phyloP scores from a whole-genome alignment of 2,797 vertebrate genomes.

The Nyctibius grandis region DNA sequence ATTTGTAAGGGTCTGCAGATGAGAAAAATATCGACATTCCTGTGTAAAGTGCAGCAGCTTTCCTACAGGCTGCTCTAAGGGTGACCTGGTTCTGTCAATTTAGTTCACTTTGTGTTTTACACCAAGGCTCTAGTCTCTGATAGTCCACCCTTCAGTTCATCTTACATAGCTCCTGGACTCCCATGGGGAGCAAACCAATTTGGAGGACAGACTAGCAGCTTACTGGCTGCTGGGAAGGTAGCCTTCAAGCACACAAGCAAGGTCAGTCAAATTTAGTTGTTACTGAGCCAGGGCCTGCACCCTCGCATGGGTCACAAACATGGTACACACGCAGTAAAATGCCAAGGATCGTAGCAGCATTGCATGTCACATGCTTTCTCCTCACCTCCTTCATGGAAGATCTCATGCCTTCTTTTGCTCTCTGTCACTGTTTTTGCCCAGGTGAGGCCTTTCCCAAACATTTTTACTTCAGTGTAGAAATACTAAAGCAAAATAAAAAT shows the following conservation, averaged over 20 bases:
- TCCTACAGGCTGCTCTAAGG: not conserved
- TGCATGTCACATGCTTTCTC: rapidly evolving
- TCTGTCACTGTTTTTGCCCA: not conserved
- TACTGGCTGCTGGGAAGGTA: not conserved
- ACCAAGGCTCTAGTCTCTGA: not conserved
- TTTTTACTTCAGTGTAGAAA: not conserved
- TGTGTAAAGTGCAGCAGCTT: not conserved
- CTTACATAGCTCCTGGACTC: not conserved
- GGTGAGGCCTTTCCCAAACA: not conserved
- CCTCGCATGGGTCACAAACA: not conserved
- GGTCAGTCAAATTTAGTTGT: not conserved
- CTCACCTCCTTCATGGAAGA: not conserved
- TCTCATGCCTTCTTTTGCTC: not conserved
- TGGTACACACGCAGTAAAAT: not conserved
- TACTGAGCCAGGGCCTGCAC: not conserved
- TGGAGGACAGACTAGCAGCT: not conserved
- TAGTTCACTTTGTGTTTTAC: not conserved
- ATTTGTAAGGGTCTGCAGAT: not conserved
- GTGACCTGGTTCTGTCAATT: not conserved
- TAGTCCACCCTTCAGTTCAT: not conserved
- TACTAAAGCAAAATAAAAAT: not conserved
- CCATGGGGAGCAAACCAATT: not conserved
- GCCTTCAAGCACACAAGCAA: not conserved
- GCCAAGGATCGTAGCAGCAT: rapidly evolving
- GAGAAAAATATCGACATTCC: not conserved